Base-by-base conservation (phyloP, 2,113 vertebrate genomes). In the Chloropsis hardwickii region DNA sequence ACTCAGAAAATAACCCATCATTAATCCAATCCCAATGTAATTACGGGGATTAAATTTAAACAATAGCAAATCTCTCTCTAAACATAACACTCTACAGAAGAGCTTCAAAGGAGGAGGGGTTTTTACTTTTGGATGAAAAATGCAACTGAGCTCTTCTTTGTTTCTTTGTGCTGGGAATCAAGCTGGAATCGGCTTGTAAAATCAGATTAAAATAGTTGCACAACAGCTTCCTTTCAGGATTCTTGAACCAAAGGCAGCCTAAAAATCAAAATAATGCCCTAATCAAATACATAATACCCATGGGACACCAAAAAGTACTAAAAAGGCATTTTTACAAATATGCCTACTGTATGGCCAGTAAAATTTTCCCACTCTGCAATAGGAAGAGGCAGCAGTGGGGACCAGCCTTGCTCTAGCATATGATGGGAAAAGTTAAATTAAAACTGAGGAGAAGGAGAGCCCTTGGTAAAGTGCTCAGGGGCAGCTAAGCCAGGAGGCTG, bases 141-240 rank as follows among this genome's bases (percentile, higher is more conserved):
- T 29, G 80, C 44, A 84, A 72, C 57, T 72, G 88, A 92, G 65
- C 47, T 90, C 39, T 47, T 95, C 72, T 94, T 91, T 95, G 89
- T 90, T 94, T 91, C 90, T 92, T 71, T 92, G 40, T 88, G 61
- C 93, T 94, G 82, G 90, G 86, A 96, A 94, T 81, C 82, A 84
- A 91, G 67, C 64, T 93, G 74, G 79, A 96, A 94, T 88, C 2
- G 0, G 82, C 88, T 95, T 76, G 80, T 79, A 94, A 93, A 96
- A 97, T 90, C 88, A 91, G 94, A 96, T 95, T 97, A 84, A 72
- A 82, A 84, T 76, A 92, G 60, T 94, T 94, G 64, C 88, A 95
- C 90, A 96, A 93, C 93, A 90, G 80, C 76, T 96, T 95, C 86
- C 86, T 94, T 96, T 94, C 93, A 94, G 89, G 76, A 95, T 92